Evolutionary conservation across 2,888 invertebrate species (phyloP).

Genomic region (Fissipunctia ypsillon): DNA sequence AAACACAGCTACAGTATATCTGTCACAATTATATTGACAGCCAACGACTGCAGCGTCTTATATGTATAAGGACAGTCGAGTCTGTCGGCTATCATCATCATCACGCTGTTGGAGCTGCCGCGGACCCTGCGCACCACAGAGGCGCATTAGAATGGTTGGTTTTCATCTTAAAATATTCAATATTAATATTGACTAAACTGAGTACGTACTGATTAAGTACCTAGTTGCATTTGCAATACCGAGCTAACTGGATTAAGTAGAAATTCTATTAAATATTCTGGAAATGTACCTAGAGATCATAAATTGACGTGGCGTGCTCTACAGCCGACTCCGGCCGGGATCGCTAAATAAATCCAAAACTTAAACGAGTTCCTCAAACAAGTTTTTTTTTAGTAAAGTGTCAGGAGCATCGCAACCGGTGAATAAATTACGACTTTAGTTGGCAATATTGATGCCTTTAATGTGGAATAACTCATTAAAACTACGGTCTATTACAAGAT

Average conservation of each 20-base stretch:
- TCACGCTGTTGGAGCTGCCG: too few species aligned
- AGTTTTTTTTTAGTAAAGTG: conserved; percentile 63
- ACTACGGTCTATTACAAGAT: conserved; percentile 10
- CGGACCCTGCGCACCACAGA: too few species aligned
- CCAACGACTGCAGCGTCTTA: too few species aligned
- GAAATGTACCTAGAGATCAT: conserved; percentile 19
- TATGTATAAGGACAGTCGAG: too few species aligned
- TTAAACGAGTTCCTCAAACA: conserved; percentile 63
- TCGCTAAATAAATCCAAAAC: conserved; percentile 62
- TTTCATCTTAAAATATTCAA: neutral
- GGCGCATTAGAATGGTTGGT: neutral
- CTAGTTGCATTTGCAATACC: neutral
- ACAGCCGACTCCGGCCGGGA: conserved; percentile 24
- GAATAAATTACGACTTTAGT: conserved; percentile 68
- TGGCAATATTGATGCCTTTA: conserved; percentile 52
- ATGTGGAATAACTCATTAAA: conserved; percentile 37
- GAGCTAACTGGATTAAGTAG: neutral
- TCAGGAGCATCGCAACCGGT: conserved; percentile 57
- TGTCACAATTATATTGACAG: too few species aligned
- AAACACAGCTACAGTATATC: too few species aligned
- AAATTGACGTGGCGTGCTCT: conserved; percentile 4
- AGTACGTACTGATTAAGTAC: neutral
- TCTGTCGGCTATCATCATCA: too few species aligned
- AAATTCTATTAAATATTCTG: neutral
- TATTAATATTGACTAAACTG: neutral